phyloP scores from a whole-genome alignment of 1,140 invertebrate species.

The Pissodes strobi region DNA sequence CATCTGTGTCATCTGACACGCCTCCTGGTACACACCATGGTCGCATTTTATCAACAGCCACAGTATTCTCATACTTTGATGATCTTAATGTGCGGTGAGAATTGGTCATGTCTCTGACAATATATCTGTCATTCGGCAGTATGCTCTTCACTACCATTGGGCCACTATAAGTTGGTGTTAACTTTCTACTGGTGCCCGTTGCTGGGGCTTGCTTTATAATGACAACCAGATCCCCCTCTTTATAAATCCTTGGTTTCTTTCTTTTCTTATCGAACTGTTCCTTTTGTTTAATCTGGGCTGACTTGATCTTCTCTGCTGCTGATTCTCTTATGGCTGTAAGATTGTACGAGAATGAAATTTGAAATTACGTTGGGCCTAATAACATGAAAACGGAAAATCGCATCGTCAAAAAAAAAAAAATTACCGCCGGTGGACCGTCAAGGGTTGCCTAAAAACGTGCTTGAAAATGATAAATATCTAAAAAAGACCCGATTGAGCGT shows the following conservation, averaged over 20 bases:
- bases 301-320: not conserved
- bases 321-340: not conserved
- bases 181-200: not conserved
- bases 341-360: too few species aligned
- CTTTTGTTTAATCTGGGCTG: too few species aligned
- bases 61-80: not conserved
- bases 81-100: not conserved
- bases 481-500: too few species aligned
- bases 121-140: not conserved
- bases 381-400: too few species aligned
- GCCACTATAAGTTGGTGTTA: not conserved
- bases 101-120: not conserved
- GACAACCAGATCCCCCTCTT: not conserved
- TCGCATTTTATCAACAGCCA: not conserved
- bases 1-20: slow-evolving; percentile 30
- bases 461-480: too few species aligned
- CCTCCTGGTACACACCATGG: not conserved
- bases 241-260: not conserved
- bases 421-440: too few species aligned
- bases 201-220: not conserved
- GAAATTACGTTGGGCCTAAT: too few species aligned
- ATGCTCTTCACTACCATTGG: not conserved
- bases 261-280: not conserved
- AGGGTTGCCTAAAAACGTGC: too few species aligned
- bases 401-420: too few species aligned